Evolutionary conservation across 2,888 invertebrate species (phyloP), one percentile per base, ranked within the genome.

Genomic region (Falcaria lacertinaria): DNA sequence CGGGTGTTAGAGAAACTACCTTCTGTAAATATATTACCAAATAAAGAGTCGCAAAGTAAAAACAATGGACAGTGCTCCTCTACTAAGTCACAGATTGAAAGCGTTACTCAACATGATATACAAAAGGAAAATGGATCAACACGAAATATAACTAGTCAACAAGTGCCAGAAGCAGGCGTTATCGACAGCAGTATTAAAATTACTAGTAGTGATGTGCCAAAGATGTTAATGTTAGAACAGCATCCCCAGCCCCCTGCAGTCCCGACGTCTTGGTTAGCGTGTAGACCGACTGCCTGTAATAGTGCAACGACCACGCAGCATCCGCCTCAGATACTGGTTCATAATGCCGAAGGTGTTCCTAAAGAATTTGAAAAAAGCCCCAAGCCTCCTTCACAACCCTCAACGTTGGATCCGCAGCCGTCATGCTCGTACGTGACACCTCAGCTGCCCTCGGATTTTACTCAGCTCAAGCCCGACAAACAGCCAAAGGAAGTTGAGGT

Each of bases 401-500:
- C 59, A 47, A 49, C 57, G 22, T 46, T 52, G 34, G 81, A 86
- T 40, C 73, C 75, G 40, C 80, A 80, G 52, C 85, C 89, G 28
- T 85, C 89, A 50, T 88, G 89, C 59, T 89, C 89, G 15, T 86
- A 74, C 60, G 72, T 59, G 43, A 69, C 75, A 43, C 69, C 74
- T 19, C 61, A 59, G 25, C 60, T 58, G 47, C 60, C 73, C 35
- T 61, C 57, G 48, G 62, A 68, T 41, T 52, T 64, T 45, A 57
- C 74, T 44, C 87, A 80, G 53, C 79, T 81, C 52, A 86, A 80
- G 69, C 81, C 81, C 41, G 79, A 81, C 44, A 71, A 70, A 57
- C 79, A 71, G 52, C 69, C 81, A 8, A 81, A 82, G 79, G 89
- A 89, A 82, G 86, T 86, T 52, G 89, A 89, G 89, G 89, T 89